Base-by-base conservation (phyloP, 2,888 invertebrate genomes). In the Agrochola lychnidis region DNA sequence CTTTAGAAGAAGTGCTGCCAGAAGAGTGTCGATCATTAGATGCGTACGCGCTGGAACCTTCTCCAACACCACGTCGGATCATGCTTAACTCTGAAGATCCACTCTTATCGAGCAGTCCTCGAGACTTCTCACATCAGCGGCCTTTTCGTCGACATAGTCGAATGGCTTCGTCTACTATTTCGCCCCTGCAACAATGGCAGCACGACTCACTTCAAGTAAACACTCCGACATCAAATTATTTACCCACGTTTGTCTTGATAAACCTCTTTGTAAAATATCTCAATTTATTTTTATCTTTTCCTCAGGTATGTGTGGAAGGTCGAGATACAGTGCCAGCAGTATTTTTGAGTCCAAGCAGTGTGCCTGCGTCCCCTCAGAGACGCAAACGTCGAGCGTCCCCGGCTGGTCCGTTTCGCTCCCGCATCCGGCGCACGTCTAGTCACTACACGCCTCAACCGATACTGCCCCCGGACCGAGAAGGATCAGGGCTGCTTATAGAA, bases 361-460 rank as follows among this genome's bases (percentile, higher is more conserved):
- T 98, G 85, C 97, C 98, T 76, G 97, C 97, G 48, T 98, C 97
- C 89, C 98, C 98, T 9, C 97, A 97, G 71, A 96, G 97, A 81
- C 96, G 97, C 86, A 97, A 97, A 85, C 96, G 98, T 56, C 98
- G 98, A 87, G 97, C 97, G 83, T 97, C 97, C 40, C 97, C 98
- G 75, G 97, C 97, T 36, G 98, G 98, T 71, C 96, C 96, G 0
- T 94, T 93, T 85, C 93, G 95, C 30, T 94, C 96, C 82, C 97
- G 94, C 78, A 97, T 95, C 94, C 96, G 95, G 69, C 97, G 93
- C 89, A 94, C 92, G 76, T 94, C 92, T 83, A 93, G 92, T 9
- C 97, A 97, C 79, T 99, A 98, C 94, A 99, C 99, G 0, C 99
- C 99, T 22, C 98, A 99, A 48, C 99, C 99, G 0, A 98, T 99